These are phyloP conservation scores for Sapajus apella DNA, from an alignment of 2,113 vertebrate species.

Conservation along the genomic window DNA sequence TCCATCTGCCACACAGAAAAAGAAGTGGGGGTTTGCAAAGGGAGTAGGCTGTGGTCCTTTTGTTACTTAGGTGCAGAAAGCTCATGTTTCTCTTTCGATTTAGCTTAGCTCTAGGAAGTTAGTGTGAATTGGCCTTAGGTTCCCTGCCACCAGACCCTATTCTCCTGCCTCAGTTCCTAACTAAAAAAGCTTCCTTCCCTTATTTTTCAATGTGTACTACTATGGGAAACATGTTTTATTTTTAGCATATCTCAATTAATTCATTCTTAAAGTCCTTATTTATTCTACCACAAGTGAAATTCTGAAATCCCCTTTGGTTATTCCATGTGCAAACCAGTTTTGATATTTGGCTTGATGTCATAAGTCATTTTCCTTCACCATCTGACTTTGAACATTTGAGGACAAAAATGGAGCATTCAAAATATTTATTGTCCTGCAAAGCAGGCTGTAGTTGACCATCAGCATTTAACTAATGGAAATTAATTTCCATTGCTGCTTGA, in stretches of 20 bases:
- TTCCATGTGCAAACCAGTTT: not conserved
- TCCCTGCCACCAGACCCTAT: too few species aligned
- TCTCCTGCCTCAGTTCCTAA: not conserved
- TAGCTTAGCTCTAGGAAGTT: too few species aligned
- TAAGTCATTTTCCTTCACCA: not conserved
- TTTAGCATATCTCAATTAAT: not conserved
- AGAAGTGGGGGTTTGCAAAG: too few species aligned
- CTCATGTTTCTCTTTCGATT: too few species aligned
- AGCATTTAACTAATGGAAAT: conserved; percentile 48
- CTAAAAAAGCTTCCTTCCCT: not conserved
- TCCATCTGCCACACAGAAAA: too few species aligned
- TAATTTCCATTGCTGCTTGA: conserved; percentile 46
- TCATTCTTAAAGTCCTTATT: not conserved
- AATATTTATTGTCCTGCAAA: conserved; percentile 10
- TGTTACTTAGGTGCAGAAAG: too few species aligned
- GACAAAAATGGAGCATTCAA: not conserved
- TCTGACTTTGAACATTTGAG: conserved; percentile 33
- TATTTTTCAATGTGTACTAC: not conserved
- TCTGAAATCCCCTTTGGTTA: not conserved
- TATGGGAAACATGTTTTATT: not conserved
- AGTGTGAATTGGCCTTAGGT: too few species aligned
- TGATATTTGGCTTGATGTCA: not conserved
- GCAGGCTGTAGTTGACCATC: not conserved
- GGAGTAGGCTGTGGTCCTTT: too few species aligned
- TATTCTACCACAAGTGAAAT: not conserved